Percentiles rank a stretch among this genome's conserved stretches.
Evolutionary conservation across 2,888 invertebrate genomes (phyloP).

Genomic region (Erebia ligea): DNA sequence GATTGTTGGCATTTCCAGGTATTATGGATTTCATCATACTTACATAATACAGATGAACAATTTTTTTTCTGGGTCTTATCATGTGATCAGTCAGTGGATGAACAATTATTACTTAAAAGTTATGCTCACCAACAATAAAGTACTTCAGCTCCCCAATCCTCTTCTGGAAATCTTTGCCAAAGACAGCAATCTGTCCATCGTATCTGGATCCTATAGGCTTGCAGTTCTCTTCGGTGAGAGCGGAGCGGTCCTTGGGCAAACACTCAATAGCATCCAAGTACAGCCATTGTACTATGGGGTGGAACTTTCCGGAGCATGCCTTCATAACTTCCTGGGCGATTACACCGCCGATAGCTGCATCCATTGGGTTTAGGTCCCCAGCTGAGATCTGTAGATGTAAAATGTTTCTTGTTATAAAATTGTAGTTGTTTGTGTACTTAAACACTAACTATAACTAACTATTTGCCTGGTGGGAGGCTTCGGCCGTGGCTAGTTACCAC

Average conservation of each 20-base stretch:
- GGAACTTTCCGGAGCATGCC: constrained; percentile 97
- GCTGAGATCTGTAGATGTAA: constrained; percentile 77
- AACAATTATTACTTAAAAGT: no score
- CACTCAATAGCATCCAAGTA: constrained; percentile 99
- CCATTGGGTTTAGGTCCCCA: constrained; percentile 94
- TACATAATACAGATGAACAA: no score
- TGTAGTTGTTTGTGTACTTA: no score
- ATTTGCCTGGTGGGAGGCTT: no score
- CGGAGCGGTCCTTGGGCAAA: constrained; percentile 87
- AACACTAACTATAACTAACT: no score
- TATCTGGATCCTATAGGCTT: constrained; percentile 88
- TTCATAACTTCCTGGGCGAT: constrained; percentile 99
- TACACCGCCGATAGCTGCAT: constrained; percentile 97
- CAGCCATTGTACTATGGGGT: constrained; percentile 95
- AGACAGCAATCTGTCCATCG: constrained; percentile 96
- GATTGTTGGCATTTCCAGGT: no score
- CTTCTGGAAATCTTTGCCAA: constrained; percentile 95
- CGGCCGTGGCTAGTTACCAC: no score
- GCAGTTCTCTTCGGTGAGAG: constrained; percentile 88
- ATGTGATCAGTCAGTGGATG: no score
- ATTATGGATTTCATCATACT: no score
- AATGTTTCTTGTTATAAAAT: not conserved
- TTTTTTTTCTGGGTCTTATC: no score
- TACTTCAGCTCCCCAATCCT: constrained; percentile 91
- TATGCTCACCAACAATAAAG: constrained; percentile 85